phyloP scores from a whole-genome alignment of 2,113 vertebrate species.

The Aegypius monachus region DNA sequence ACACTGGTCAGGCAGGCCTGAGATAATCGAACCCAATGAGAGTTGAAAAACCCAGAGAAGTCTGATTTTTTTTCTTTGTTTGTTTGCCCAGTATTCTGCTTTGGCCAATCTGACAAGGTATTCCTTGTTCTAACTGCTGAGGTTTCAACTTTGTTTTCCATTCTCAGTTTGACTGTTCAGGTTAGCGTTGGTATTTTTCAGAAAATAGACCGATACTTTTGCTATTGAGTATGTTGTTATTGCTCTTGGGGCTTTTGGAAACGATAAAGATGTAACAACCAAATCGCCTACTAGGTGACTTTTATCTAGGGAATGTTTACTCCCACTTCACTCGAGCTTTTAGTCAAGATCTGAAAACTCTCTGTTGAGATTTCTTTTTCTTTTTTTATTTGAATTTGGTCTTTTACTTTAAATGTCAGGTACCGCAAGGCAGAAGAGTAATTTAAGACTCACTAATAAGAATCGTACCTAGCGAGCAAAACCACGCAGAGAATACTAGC shows the following conservation, averaged over 20 bases:
- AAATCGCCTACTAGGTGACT: background rate
- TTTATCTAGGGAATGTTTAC: background rate
- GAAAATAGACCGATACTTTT: background rate
- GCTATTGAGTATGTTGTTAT: background rate
- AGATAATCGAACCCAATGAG: background rate
- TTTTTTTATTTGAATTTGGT: background rate
- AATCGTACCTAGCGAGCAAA: background rate
- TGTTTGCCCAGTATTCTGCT: background rate
- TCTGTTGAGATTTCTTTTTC: background rate
- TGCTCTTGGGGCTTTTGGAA: background rate
- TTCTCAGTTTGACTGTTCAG: background rate
- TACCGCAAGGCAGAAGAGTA: background rate
- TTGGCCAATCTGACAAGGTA: background rate
- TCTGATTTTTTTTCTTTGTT: background rate
- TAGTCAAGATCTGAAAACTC: background rate
- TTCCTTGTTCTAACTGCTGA: background rate
- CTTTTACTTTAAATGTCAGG: background rate
- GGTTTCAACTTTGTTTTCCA: background rate
- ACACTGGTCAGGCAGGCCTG: background rate
- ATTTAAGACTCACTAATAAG: background rate
- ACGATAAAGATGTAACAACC: background rate
- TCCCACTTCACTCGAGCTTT: background rate
- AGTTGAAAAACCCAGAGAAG: background rate
- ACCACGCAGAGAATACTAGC: background rate
- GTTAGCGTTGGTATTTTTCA: background rate